These are phyloP conservation scores for Anhinga anhinga DNA, from an alignment of 2,113 vertebrate species.

Conservation along the genomic window DNA sequence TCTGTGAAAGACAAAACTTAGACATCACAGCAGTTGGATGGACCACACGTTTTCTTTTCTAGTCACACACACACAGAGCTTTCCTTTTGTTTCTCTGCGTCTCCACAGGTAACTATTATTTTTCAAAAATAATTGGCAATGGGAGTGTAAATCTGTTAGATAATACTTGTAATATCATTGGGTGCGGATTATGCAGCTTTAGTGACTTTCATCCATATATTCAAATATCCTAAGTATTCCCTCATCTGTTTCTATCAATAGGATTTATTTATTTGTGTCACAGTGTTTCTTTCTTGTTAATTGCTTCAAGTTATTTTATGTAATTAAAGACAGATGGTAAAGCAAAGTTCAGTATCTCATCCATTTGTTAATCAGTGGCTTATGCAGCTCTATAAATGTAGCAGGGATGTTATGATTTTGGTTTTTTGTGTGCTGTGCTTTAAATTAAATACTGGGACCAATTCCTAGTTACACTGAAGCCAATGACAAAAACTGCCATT, in stretches of 20 bases:
- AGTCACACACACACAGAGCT: background rate
- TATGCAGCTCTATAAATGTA: conserved; percentile 62
- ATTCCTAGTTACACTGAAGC: conserved; percentile 41
- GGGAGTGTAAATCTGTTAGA: background rate
- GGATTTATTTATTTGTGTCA: conserved; percentile 67
- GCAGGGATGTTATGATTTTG: conserved; percentile 55
- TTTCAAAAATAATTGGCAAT: background rate
- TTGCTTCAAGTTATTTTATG: conserved; percentile 68
- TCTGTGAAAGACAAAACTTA: conserved; percentile 13
- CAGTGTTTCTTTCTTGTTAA: conserved; percentile 64
- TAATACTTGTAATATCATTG: background rate
- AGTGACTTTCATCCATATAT: background rate
- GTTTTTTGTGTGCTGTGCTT: conserved; percentile 51
- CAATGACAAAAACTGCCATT: conserved; percentile 63
- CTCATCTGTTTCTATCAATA: conserved; percentile 59
- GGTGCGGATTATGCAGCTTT: background rate
- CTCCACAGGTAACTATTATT: background rate
- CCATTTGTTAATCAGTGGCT: conserved; percentile 63
- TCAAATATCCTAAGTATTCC: conserved; percentile 27
- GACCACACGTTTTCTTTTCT: background rate
- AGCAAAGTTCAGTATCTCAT: conserved; percentile 67
- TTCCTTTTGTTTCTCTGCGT: background rate
- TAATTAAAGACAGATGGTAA: conserved; percentile 69
- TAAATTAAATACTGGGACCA: conserved; percentile 62
- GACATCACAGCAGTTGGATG: background rate